Conservation (phyloP, 2,797 vertebrate species). For the Protosalanx chinensis region DNA sequence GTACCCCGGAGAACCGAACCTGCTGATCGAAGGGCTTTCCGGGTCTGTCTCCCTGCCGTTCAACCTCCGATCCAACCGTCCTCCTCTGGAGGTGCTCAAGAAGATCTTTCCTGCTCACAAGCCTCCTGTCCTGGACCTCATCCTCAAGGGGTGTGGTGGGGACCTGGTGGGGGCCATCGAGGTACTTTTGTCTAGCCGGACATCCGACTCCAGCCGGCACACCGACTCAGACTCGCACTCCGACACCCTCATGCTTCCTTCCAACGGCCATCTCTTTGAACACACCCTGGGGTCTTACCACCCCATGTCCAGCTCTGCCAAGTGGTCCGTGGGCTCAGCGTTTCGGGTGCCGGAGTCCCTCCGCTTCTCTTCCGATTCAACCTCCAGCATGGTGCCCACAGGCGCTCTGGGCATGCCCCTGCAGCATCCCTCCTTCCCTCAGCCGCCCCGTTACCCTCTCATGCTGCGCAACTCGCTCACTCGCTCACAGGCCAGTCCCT, state of each 20-base stretch:
- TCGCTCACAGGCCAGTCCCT: constrained; percentile 84
- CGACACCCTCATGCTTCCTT: constrained; percentile 80
- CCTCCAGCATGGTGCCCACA: constrained; percentile 70
- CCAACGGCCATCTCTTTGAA: constrained; percentile 88
- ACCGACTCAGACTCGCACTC: constrained; percentile 55
- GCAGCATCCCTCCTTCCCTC: constrained; percentile 88
- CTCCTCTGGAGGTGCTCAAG: constrained; percentile 91
- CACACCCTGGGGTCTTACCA: constrained; percentile 88
- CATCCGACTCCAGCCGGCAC: constrained; percentile 68
- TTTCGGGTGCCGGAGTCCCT: constrained; percentile 93
- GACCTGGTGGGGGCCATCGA: constrained; percentile 96
- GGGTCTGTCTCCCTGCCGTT: constrained; percentile 90
- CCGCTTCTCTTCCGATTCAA: constrained; percentile 83
- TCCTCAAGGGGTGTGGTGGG: constrained; percentile 90
- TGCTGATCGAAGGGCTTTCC: constrained; percentile 86
- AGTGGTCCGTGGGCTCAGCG: constrained; percentile 96
- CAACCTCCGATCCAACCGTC: constrained; percentile 87
- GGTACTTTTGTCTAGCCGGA: constrained; percentile 90
- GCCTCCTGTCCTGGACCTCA: constrained; percentile 90
- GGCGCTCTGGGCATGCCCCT: constrained; percentile 82
- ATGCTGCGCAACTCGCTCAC: constrained; percentile 92
- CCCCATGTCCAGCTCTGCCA: constrained; percentile 86
- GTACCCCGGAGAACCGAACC: constrained; percentile 77
- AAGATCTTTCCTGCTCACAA: constrained; percentile 97
- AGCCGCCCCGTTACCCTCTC: constrained; percentile 89